These are phyloP conservation scores for Scopus umbretta DNA, from an alignment of 2,113 vertebrate genomes.

Conservation along the genomic window DNA sequence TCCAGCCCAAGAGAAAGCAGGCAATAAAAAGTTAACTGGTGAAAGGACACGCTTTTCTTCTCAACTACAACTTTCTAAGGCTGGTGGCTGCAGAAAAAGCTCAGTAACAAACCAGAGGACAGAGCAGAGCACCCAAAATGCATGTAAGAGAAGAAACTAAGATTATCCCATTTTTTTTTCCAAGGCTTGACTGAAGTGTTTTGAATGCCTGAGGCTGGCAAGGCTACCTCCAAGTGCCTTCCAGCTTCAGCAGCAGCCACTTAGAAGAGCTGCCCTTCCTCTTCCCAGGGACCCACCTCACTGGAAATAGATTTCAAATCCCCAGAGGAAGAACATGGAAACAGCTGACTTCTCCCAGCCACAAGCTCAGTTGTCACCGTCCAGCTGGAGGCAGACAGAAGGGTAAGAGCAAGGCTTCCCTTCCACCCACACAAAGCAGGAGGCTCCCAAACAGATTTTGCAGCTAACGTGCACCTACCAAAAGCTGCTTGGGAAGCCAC, in stretches of 20 bases:
- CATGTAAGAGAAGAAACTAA: neutral
- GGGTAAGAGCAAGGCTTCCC: neutral
- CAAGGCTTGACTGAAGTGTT: neutral
- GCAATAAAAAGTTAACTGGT: neutral
- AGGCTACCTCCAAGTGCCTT: neutral
- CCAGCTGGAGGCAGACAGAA: neutral
- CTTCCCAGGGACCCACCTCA: conserved; percentile 14
- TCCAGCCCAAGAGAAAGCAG: neutral
- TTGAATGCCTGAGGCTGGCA: neutral
- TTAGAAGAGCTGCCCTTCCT: neutral
- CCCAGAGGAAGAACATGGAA: neutral
- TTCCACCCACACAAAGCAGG: neutral
- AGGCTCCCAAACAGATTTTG: neutral
- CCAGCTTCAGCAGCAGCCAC: neutral
- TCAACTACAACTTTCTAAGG: neutral
- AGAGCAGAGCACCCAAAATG: neutral
- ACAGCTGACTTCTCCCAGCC: conserved; percentile 17
- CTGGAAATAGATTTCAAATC: conserved; percentile 39
- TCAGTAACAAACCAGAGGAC: neutral
- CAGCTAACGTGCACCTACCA: neutral
- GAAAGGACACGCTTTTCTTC: neutral
- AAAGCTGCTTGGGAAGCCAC: neutral
- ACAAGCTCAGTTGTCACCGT: neutral
- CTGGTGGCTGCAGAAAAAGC: neutral
- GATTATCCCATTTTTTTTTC: neutral